These are phyloP conservation scores for Hippocampus mohnikei DNA, from an alignment of 2,113 vertebrate genomes.

Conservation along the genomic window DNA sequence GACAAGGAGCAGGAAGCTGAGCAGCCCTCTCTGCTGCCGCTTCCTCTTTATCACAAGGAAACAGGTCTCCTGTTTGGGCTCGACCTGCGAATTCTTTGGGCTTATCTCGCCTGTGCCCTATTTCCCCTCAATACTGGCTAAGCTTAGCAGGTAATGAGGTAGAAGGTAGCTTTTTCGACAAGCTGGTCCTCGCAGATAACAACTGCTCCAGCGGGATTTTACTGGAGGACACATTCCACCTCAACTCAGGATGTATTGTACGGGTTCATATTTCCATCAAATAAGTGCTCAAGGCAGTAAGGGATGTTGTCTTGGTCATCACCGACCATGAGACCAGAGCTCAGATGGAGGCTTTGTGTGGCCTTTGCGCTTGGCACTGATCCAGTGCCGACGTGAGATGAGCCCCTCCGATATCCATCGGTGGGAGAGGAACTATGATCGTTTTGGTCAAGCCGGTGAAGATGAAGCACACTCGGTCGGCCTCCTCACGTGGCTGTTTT, in stretches of 20 bases:
- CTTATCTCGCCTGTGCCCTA: constrained; percentile 61
- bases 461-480: not conserved
- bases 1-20: constrained; percentile 53
- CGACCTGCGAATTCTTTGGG: constrained; percentile 58
- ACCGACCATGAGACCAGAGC: constrained; percentile 45
- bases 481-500: not conserved
- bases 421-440: not conserved
- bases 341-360: constrained; percentile 47
- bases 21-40: constrained; percentile 40
- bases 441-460: not conserved
- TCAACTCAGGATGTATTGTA: constrained; percentile 30
- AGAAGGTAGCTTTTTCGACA: constrained; percentile 64
- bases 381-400: not conserved
- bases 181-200: constrained; percentile 64
- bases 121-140: constrained; percentile 61
- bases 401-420: not conserved
- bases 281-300: constrained; percentile 59
- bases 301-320: constrained; percentile 15
- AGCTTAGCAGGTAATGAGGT: constrained; percentile 62
- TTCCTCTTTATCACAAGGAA: constrained; percentile 73
- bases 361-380: constrained; percentile 31
- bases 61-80: constrained; percentile 67
- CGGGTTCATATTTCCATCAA: not conserved
- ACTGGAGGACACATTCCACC: constrained; percentile 32
- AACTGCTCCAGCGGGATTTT: constrained; percentile 29